Evolutionary conservation across 2,113 vertebrate species (phyloP).

Genomic region (Cottus gobio): DNA sequence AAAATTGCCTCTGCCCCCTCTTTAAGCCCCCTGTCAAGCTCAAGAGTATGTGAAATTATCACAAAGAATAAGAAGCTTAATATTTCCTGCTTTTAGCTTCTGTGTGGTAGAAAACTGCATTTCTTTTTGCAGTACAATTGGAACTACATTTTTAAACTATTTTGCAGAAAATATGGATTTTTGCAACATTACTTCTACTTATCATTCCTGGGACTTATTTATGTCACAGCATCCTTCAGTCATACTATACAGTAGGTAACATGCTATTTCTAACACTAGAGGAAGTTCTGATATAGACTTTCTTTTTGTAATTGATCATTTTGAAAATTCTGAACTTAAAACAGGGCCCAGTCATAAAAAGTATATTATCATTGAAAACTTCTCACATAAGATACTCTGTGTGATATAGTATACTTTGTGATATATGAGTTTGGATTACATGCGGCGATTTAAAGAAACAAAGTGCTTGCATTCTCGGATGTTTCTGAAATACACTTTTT

Average conservation of each 20-base stretch:
- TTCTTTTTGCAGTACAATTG: background rate
- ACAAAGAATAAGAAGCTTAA: constrained; percentile 45
- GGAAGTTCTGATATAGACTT: no score
- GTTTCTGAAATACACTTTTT: background rate
- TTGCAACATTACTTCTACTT: background rate
- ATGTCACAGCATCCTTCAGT: background rate
- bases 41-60: constrained; percentile 58
- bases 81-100: constrained; percentile 17
- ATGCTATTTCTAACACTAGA: background rate
- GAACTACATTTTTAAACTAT: background rate
- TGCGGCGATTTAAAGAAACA: background rate
- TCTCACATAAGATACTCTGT: background rate
- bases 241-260: background rate
- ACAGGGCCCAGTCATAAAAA: background rate
- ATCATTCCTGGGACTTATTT: background rate
- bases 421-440: background rate
- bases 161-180: background rate
- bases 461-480: background rate
- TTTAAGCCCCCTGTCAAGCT: constrained; percentile 46
- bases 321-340: background rate
- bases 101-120: constrained; percentile 45
- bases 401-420: background rate
- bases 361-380: no score
- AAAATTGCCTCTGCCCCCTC: constrained; percentile 39
- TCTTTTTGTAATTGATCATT: background rate